Base-by-base conservation (phyloP, 2,113 vertebrate species). In the Saimiri boliviensis region DNA sequence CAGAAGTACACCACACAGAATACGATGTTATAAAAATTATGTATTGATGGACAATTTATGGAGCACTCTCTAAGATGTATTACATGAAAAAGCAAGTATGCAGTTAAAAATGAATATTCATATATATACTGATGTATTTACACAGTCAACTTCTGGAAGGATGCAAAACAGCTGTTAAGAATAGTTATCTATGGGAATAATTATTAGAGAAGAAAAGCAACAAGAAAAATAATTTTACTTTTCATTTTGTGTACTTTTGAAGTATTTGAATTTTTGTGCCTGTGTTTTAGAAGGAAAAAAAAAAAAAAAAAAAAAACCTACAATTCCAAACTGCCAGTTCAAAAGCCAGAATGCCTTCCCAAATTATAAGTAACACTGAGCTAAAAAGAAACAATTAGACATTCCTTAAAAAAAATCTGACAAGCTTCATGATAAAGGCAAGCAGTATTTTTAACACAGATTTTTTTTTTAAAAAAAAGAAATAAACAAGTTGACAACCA, bases 341-440 rank as follows among this genome's bases (percentile, higher is more conserved):
- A 95, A 97, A 97, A 91, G 91, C 40, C 77, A 96, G 92, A 95
- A 83, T 54, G n/a, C 54, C 89, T 85, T 47, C n/a, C 42, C 79
- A 52, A 91, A 79, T 96, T 94, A 68, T 79, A 97, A 97, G 83
- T 94, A 97, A 92, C 66, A 89, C 12, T 68, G 11, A 93, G 37
- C 27, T 87, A 90, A 77, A 68, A 85, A 73, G 86, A 96, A 71
- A 80, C 12, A 94, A 82, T 49, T 37, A 81, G 58, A 79, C 8
- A 19, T 86, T 73, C 30, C 21, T 86, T 90, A 68, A 79, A 89
- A 79, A 89, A 94, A 93, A 52, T 25, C 4, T 58, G 32, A 92
- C 77, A 92, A 84, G 49, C 23, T 81, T 84, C 23, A 47, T 60
- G 25, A 88, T 71, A 71, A 90, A 82, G 40, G 20, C 37, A 71